These are phyloP conservation scores for Pediacus dermestoides DNA, from an alignment of 2,888 invertebrate species.

Conservation along the genomic window DNA sequence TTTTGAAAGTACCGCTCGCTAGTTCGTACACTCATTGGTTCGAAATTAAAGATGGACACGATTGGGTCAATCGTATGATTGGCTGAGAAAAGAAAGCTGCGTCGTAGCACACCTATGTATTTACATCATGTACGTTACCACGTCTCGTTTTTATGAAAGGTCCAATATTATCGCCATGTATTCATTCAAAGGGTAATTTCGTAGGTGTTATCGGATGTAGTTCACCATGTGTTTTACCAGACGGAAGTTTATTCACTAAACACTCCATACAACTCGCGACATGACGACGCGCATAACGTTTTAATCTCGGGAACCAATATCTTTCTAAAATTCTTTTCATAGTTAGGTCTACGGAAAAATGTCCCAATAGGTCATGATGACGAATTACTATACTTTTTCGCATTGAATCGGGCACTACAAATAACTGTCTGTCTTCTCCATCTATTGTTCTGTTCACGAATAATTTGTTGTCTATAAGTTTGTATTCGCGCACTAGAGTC, in stretches of 20 bases:
- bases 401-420: constrained; percentile 22
- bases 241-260: constrained; percentile 18
- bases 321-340: constrained; percentile 9
- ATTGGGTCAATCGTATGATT: no score
- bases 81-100: no score
- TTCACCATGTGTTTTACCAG: constrained; percentile 18
- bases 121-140: no score
- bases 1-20: no score
- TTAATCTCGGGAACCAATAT: constrained; percentile 23
- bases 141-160: constrained; percentile 16
- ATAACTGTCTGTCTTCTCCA: constrained; percentile 14
- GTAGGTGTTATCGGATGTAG: constrained; percentile 19
- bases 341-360: constrained; percentile 18
- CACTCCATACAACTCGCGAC: constrained; percentile 22
- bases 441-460: constrained; percentile 10
- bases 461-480: constrained; percentile 13
- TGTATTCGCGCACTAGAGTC: constrained; percentile 14
- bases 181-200: constrained; percentile 18
- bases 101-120: no score
- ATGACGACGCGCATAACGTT: constrained; percentile 18
- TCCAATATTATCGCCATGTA: constrained; percentile 23
- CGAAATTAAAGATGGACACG: no score
- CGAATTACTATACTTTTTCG: constrained; percentile 19
- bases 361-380: constrained; percentile 22
- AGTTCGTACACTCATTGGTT: no score